A percentile compares a stretch with the other conserved stretches of the same genome.
Conservation (phyloP, 92 coral and sea anemone species). For the Epizoanthus ramosus region DNA sequence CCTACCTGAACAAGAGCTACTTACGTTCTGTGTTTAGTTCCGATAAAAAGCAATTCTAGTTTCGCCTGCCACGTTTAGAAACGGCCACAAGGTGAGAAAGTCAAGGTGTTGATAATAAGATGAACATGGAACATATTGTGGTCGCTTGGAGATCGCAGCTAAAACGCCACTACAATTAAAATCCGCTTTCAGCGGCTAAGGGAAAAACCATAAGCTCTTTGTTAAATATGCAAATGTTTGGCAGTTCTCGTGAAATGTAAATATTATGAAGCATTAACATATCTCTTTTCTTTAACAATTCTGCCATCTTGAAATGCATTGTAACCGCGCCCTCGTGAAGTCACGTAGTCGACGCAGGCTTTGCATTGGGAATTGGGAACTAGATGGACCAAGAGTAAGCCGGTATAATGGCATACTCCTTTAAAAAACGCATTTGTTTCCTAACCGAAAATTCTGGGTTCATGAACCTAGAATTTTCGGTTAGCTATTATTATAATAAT, state of each 20-base stretch:
- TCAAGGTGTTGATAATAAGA: not conserved
- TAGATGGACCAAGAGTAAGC: no score
- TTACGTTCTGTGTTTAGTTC: not conserved
- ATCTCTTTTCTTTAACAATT: no score
- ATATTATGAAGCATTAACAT: not conserved
- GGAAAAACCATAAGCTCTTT: conserved; percentile 78
- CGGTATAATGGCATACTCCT: no score
- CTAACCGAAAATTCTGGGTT: no score
- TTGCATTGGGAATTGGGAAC: no score
- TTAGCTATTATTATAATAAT: no score
- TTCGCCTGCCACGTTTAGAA: not conserved
- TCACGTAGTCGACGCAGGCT: no score
- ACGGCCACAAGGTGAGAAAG: not conserved
- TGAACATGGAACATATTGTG: not conserved
- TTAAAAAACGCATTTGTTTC: no score
- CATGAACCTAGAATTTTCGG: no score
- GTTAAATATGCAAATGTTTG: conserved; percentile 44
- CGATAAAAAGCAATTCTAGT: not conserved
- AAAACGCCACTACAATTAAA: conserved; percentile 29
- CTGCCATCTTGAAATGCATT: no score
- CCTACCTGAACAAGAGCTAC: conserved; percentile 5
- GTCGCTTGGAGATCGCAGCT: conserved; percentile 25
- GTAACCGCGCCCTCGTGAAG: no score
- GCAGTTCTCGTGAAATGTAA: conserved; percentile 6
- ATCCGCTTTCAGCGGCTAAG: conserved; percentile 68